Conservation (phyloP, 2,113 vertebrate genomes). For the Lota lota region DNA sequence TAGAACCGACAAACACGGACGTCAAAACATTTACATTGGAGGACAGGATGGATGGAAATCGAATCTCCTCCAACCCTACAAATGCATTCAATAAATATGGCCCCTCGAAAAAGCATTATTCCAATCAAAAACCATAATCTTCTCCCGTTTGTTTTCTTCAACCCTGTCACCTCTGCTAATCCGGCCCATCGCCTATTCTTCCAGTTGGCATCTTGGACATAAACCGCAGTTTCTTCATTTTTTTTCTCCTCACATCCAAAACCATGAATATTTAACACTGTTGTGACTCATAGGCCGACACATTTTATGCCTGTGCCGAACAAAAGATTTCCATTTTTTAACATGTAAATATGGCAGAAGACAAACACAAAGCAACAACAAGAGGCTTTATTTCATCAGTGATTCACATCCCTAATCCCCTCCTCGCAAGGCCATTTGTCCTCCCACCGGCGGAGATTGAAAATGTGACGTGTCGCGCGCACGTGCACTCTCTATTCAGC, state of each 20-base stretch:
- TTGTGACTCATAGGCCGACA: slow-evolving; percentile 59
- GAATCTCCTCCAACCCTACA: slow-evolving; percentile 40
- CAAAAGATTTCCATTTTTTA: slow-evolving; percentile 71
- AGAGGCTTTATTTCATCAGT: slow-evolving; percentile 65
- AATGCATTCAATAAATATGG: slow-evolving; percentile 61
- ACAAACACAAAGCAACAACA: slow-evolving; percentile 72
- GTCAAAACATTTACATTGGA: slow-evolving; percentile 60
- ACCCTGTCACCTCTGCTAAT: slow-evolving; percentile 68
- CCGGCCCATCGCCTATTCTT: slow-evolving; percentile 56
- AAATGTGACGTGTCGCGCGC: slow-evolving; percentile 65
- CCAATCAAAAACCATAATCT: slow-evolving; percentile 75
- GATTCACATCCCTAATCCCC: slow-evolving; percentile 66
- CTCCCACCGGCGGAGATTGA: slow-evolving; percentile 67
- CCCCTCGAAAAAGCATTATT: slow-evolving; percentile 59
- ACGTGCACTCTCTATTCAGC: slow-evolving; percentile 56
- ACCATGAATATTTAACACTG: slow-evolving; percentile 69
- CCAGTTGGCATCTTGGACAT: slow-evolving; percentile 51
- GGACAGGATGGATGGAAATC: slow-evolving; percentile 37
- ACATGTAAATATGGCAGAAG: slow-evolving; percentile 68
- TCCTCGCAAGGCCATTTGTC: slow-evolving; percentile 68
- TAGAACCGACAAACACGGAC: slow-evolving; percentile 31
- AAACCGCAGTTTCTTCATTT: slow-evolving; percentile 49
- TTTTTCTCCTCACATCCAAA: slow-evolving; percentile 3
- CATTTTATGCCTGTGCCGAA: slow-evolving; percentile 55
- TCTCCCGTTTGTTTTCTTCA: slow-evolving; percentile 73